Base-by-base conservation (phyloP, 2,888 invertebrate genomes). In the Encarsia formosa region DNA sequence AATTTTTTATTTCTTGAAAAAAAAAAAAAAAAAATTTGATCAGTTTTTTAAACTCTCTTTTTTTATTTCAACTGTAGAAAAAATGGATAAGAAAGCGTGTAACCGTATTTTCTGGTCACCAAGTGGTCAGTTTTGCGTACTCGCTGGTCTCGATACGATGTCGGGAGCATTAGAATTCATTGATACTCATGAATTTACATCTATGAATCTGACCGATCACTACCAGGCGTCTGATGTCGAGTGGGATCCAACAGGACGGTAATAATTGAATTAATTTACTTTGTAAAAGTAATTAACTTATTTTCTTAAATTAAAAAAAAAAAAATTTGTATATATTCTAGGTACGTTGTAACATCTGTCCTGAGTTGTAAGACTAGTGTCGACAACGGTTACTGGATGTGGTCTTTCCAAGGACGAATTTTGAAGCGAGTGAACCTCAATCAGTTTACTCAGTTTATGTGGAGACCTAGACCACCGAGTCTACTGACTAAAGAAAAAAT, bases 161-260 rank as follows among this genome's bases (percentile, higher is more conserved):
- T 88, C 91, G 71, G 95, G 97, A 39, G 88, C 90, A 6, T 77
- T 98, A 62, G 96, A 97, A 75, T 98, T 97, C 72, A 85, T 97
- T 40, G 97, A 98, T 69, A 91, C 95, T 0, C 88, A 90, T 65
- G 97, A 98, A 70, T 96, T 95, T 74, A 87, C 93, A 5, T 84
- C 93, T n/a, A 95, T 95, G 89, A 89, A 90, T 67, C 85, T 88
- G 11, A 88, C 89, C 0, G 96, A 96, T 73, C 97, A 98, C 76
- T 96, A 91, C 75, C 88, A 90, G 68, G 86, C 86, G 72, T 93
- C 95, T 0, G 94, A 97, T 71, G 92, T 98, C 2, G 97, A 97
- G 74, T 99, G 99, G 99, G 99, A 99, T 76, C 98, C 99, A 2
- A 99, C 98, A 3, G 99, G 99, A 2, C 84, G 99, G 72, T 72